Evolutionary conservation across 2,113 vertebrate species (phyloP).

Genomic region (Parus major): DNA sequence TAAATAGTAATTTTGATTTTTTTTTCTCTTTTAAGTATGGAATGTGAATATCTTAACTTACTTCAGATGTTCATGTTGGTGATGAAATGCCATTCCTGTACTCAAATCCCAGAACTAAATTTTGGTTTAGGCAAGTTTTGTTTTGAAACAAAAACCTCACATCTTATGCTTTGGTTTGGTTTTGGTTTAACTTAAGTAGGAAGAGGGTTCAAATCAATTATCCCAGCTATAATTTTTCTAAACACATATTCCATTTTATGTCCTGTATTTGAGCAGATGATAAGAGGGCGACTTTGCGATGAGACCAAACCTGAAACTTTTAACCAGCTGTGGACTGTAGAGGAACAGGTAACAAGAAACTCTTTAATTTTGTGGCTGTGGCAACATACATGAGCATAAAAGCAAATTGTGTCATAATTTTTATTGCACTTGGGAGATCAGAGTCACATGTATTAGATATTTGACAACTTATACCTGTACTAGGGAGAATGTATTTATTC

Average conservation of each 20-base stretch:
- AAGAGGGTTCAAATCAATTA: background rate
- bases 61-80: background rate
- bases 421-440: background rate
- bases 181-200: background rate
- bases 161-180: background rate
- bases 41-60: background rate
- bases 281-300: constrained; percentile 91
- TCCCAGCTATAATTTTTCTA: background rate
- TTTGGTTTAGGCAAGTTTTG: background rate
- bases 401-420: background rate
- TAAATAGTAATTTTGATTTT: background rate
- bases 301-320: constrained; percentile 97
- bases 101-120: background rate
- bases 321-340: constrained; percentile 97
- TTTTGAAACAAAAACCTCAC: background rate
- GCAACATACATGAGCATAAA: background rate
- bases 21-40: background rate
- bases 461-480: background rate
- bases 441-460: background rate
- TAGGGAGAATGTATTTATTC: background rate
- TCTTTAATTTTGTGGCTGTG: background rate
- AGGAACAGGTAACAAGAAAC: constrained; percentile 88
- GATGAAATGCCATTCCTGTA: background rate
- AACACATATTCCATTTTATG: background rate
- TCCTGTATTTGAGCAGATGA: constrained; percentile 82